These are phyloP conservation scores for Acromyrmex heyeri DNA, from an alignment of 1,140 invertebrate species.

Conservation along the genomic window DNA sequence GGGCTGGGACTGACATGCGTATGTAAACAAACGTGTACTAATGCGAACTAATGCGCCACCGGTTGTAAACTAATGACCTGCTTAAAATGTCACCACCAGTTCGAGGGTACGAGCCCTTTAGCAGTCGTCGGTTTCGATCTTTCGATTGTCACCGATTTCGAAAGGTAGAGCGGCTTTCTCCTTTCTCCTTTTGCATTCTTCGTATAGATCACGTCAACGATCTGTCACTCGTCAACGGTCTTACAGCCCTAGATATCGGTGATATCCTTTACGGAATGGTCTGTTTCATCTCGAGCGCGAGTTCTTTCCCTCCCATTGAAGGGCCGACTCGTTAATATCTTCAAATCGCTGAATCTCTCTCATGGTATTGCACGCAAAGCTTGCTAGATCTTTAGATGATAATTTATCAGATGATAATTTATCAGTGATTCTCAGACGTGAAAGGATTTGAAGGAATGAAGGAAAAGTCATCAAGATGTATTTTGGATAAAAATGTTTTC, in stretches of 20 bases:
- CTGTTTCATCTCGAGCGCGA: constrained; percentile 36
- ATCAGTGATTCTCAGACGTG: background rate
- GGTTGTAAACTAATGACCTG: constrained; percentile 72
- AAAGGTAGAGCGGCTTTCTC: constrained; percentile 18
- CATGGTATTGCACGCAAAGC: constrained; percentile 36
- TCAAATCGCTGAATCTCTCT: constrained; percentile 43
- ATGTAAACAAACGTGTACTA: constrained; percentile 74
- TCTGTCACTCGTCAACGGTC: constrained; percentile 83
- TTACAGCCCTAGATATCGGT: constrained; percentile 73
- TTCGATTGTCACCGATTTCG: constrained; percentile 20
- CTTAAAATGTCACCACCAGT: constrained; percentile 44
- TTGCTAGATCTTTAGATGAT: constrained; percentile 36
- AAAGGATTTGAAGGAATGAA: constrained; percentile 10
- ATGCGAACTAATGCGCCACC: constrained; percentile 74
- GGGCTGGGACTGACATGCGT: constrained; percentile 46
- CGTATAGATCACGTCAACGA: constrained; percentile 71
- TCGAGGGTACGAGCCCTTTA: constrained; percentile 49
- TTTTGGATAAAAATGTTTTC: constrained; percentile 19
- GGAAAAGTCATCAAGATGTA: constrained; percentile 28
- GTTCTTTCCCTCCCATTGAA: background rate
- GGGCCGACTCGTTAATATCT: constrained; percentile 32
- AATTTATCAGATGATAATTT: constrained; percentile 24
- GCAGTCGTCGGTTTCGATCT: background rate
- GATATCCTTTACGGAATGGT: constrained; percentile 67
- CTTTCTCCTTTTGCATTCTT: constrained; percentile 77